These are phyloP conservation scores for Ormia ochracea DNA, from an alignment of 2,888 invertebrate species.

Conservation along the genomic window DNA sequence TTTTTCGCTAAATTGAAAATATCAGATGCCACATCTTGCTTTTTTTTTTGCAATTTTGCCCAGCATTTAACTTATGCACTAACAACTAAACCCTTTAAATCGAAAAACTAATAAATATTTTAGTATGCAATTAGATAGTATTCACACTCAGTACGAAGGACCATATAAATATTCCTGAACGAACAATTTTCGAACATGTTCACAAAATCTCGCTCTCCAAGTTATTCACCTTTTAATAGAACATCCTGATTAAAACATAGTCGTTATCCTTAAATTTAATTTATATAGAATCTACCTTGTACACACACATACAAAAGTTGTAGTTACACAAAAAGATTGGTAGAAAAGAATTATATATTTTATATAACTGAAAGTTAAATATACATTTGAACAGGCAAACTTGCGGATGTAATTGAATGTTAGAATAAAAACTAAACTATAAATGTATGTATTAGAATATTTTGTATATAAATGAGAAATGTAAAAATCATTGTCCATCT, in stretches of 20 bases:
- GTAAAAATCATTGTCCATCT: too few species aligned
- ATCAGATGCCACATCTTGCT: slow-evolving; percentile 25
- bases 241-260: neutral
- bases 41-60: neutral
- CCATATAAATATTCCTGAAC: slow-evolving; percentile 10
- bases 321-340: neutral
- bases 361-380: slow-evolving; percentile 7
- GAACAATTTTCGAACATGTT: neutral
- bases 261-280: neutral
- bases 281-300: neutral
- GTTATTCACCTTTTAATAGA: neutral
- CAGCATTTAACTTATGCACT: slow-evolving; percentile 6
- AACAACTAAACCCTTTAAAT: neutral
- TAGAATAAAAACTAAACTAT: neutral
- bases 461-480: neutral
- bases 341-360: neutral
- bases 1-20: neutral
- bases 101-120: neutral
- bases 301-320: neutral
- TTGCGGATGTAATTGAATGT: neutral
- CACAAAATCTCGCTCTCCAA: slow-evolving; percentile 22
- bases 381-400: slow-evolving; percentile 2
- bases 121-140: neutral
- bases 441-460: neutral
- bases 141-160: neutral